phyloP scores from a whole-genome alignment of 2,113 vertebrate species.

The Accipiter virgatus region DNA sequence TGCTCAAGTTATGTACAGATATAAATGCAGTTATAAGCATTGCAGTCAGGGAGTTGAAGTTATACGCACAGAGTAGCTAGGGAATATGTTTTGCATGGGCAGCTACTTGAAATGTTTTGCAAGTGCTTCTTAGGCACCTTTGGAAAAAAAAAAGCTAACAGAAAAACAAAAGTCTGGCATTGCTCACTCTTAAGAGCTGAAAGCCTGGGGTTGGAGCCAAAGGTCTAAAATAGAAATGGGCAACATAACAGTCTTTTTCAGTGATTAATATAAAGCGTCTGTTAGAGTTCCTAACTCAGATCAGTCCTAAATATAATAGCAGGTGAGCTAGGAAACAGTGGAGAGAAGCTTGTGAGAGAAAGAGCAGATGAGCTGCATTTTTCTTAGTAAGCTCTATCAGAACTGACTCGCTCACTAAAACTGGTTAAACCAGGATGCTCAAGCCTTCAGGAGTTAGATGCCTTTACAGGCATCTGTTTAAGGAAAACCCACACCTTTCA shows the following conservation, averaged over 20 bases:
- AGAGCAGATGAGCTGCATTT: background rate
- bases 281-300: background rate
- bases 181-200: background rate
- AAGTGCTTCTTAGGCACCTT: background rate
- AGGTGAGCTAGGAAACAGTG: background rate
- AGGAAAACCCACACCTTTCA: constrained; percentile 52
- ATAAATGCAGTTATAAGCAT: background rate
- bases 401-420: constrained; percentile 34
- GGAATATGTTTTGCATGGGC: background rate
- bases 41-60: background rate
- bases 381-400: background rate
- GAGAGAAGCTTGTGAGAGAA: background rate
- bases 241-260: background rate
- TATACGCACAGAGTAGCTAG: background rate
- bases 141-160: background rate
- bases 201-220: background rate
- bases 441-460: constrained; percentile 11
- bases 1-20: background rate
- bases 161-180: constrained; percentile 18
- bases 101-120: background rate
- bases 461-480: constrained; percentile 20
- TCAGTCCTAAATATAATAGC: background rate
- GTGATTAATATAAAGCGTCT: background rate
- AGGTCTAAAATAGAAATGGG: constrained; percentile 30
- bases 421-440: constrained; percentile 54